phyloP scores from a whole-genome alignment of 2,797 vertebrate genomes.

The Rhynchotus rufescens region DNA sequence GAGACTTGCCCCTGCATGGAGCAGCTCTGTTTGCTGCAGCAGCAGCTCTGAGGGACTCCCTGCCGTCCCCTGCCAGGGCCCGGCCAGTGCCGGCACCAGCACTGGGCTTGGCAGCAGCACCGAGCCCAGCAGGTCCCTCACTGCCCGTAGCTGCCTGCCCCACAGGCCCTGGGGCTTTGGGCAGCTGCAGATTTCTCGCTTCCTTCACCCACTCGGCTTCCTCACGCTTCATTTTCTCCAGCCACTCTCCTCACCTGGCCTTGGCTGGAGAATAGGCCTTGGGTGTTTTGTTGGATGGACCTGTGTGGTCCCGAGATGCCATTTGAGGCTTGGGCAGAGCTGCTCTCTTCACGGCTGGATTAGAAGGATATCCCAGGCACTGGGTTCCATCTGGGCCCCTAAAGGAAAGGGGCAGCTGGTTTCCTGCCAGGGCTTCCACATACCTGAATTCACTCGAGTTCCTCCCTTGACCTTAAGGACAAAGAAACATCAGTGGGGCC shows the following conservation, averaged over 20 bases:
- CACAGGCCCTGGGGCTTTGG: background rate
- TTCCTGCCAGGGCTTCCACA: background rate
- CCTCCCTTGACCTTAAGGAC: background rate
- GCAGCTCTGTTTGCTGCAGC: background rate
- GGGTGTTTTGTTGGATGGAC: background rate
- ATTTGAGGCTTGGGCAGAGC: background rate
- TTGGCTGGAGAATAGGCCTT: background rate
- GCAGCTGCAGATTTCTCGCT: slow-evolving; percentile 1
- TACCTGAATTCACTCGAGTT: background rate
- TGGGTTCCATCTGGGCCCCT: background rate
- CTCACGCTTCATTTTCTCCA: background rate
- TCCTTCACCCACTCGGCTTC: background rate
- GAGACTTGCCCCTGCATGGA: background rate
- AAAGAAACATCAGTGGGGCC: background rate
- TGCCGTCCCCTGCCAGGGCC: background rate
- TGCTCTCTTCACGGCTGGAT: background rate
- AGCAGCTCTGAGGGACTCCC: background rate
- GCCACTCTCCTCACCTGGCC: background rate
- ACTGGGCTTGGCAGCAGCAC: background rate
- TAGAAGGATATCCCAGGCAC: background rate
- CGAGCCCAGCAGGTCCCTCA: background rate
- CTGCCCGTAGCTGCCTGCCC: slow-evolving; percentile 28
- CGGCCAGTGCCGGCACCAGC: background rate
- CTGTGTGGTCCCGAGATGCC: background rate
- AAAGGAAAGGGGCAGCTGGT: background rate